Evolutionary conservation across 92 coral and sea anemone genomes (phyloP), one percentile per base, ranked within the genome.

Genomic region (Micromussa lordhowensis): DNA sequence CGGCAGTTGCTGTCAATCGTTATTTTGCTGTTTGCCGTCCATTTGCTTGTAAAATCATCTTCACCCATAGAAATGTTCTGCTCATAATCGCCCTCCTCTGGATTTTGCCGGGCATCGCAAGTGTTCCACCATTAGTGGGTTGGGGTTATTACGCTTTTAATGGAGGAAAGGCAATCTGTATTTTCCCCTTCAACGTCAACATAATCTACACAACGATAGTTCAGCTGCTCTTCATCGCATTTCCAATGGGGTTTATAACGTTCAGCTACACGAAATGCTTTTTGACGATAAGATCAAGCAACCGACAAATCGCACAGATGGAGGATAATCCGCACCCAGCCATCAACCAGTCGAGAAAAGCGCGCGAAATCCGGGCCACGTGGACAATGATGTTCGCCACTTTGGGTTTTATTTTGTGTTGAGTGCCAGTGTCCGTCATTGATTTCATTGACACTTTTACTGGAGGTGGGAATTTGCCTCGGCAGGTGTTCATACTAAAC

Each of bases 71-170:
- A 34, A 82, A 91, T 40, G 73, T 83, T 66, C 84, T 89, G 59
- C 28, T 89, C 19, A 88, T 91, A 28, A 93, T 93, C 58, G 79
- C 85, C 68, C 68, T 91, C 24, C 93, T 93, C 19, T 93, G 96
- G 96, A 54, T 93, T 71, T 93, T 93, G 55, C 96, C 96, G 16
- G 75, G 84, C 75, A 86, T 93, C 54, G 96, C 96, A 54, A 93
- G 91, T 28, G 92, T 93, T 31, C 96, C 96, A 32, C 96, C 96
- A 0, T 48, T 93, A 82, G 91, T 57, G 18, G 96, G 96, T 5
- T 93, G 96, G 94, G 96, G 96, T 4, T 82, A 91, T 71, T 93
- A 93, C 29, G 96, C 94, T 21, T 93, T 91, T 34, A 88, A 93
- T 57, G 91, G 89, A 29, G 96, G 96, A 48, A 93, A 93, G 86